Evolutionary conservation across 1,140 invertebrate species (phyloP).

Genomic region (Andrena cerasifolii): DNA sequence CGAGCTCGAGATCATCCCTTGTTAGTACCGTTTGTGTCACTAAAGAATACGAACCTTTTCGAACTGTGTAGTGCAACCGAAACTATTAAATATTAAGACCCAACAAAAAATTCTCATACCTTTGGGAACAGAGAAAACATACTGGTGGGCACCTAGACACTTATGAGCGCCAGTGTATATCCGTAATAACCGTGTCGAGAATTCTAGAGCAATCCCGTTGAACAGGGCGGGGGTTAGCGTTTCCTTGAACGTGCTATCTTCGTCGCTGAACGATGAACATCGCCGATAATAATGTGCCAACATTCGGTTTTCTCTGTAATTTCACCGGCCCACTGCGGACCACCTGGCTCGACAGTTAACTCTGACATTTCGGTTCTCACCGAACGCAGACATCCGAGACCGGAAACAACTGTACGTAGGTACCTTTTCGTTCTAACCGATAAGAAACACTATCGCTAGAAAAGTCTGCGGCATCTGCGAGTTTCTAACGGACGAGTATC

Average conservation of each 20-base stretch:
- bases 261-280: slow-evolving; percentile 44
- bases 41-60: too few species aligned
- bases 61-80: too few species aligned
- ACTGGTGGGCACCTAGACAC: too few species aligned
- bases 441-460: not conserved
- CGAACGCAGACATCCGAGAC: not conserved
- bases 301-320: slow-evolving; percentile 34
- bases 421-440: not conserved
- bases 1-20: too few species aligned
- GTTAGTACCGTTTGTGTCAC: too few species aligned
- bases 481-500: too few species aligned
- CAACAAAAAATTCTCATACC: too few species aligned
- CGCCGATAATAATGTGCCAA: slow-evolving; percentile 60
- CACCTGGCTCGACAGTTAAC: slow-evolving; percentile 57
- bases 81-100: too few species aligned
- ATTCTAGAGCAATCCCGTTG: slow-evolving; percentile 1
- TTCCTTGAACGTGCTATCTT: slow-evolving; percentile 44
- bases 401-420: not conserved
- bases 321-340: slow-evolving; percentile 42
- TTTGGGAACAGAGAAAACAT: too few species aligned
- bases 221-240: not conserved
- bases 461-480: too few species aligned
- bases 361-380: slow-evolving; percentile 33
- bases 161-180: too few species aligned
- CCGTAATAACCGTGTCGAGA: slow-evolving; percentile 42